Evolutionary conservation across 2,888 invertebrate genomes (phyloP).

Genomic region (Heteropelma amictum): DNA sequence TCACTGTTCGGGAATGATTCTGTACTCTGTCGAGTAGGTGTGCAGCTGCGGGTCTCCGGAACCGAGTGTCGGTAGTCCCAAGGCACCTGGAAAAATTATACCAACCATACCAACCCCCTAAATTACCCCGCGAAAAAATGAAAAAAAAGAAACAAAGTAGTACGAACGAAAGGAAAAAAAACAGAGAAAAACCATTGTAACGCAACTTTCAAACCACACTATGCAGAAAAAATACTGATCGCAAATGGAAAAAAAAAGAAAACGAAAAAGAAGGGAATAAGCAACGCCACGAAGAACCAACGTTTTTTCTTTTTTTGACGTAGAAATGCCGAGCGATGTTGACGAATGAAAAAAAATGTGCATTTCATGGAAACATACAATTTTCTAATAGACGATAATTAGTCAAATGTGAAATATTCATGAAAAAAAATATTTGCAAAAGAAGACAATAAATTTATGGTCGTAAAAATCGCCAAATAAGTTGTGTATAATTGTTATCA

Average conservation of each 20-base stretch:
- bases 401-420: background rate
- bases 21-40: slow-evolving; percentile 73
- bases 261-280: background rate
- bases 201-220: slow-evolving; percentile 15
- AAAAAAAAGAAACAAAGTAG: slow-evolving; percentile 19
- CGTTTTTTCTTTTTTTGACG: too few species aligned
- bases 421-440: background rate
- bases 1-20: slow-evolving; percentile 75
- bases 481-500: background rate
- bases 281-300: too few species aligned
- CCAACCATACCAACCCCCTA: slow-evolving; percentile 69
- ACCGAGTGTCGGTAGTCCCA: slow-evolving; percentile 72
- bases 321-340: too few species aligned
- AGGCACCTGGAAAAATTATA: slow-evolving; percentile 72
- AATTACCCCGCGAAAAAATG: slow-evolving; percentile 62
- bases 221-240: slow-evolving; percentile 10
- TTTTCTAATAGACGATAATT: too few species aligned
- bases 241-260: background rate
- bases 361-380: too few species aligned
- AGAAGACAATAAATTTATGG: background rate
- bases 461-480: too few species aligned
- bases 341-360: too few species aligned
- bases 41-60: slow-evolving; percentile 71
- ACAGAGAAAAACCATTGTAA: background rate
- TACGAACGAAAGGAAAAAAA: slow-evolving; percentile 1